Evolutionary conservation across 1,140 invertebrate genomes (phyloP), one percentile per base, ranked within the genome.

Genomic region (Danaus melanippus): DNA sequence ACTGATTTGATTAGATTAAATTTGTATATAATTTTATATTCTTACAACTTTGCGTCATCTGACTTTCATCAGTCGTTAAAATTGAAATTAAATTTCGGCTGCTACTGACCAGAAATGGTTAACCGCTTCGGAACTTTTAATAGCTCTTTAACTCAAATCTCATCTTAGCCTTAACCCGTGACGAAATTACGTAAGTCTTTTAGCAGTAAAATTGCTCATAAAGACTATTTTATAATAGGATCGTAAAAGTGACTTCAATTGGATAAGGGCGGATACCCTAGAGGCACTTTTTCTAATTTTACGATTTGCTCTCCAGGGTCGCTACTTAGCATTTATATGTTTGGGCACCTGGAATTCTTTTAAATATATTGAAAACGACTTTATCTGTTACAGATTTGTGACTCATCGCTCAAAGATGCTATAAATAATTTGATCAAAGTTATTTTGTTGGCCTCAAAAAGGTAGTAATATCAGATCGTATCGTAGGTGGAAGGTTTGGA

Each of bases 161-260:
- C 58, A 55, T 60, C 57, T 44, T 45, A 51, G 45, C 58, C 53
- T 54, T 60, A 50, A 17, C 58, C 58, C 53, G 58, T 60, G 58
- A 60, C 58, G 58, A 60, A 60, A 60, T 60, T 60, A 60, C 58
- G 47, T 55, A 60, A 60, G 58, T 60, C 52, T 49, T 59, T 59
- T 53, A 59, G 57, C 57, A 59, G 57, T 59, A 59, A 59, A 59
- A 59, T 59, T 47, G 68, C 67, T 62, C 74, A 75, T 84, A 84
- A 84, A 84, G 80, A 77, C 76, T 70, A 80, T 84, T 84, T 84
- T 81, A 81, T 84, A 84, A 84, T 81, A 75, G 77, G 71, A 71
- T 74, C 77, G 67, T 84, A 84, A 84, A 82, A 74, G 57, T 66
- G 42, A 52, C 58, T 60, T 60, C 58, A 60, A 60, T 60, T 60